Evolutionary conservation across 2,888 invertebrate species (phyloP), one percentile per base, ranked within the genome.

Genomic region (Nycteola revayana): DNA sequence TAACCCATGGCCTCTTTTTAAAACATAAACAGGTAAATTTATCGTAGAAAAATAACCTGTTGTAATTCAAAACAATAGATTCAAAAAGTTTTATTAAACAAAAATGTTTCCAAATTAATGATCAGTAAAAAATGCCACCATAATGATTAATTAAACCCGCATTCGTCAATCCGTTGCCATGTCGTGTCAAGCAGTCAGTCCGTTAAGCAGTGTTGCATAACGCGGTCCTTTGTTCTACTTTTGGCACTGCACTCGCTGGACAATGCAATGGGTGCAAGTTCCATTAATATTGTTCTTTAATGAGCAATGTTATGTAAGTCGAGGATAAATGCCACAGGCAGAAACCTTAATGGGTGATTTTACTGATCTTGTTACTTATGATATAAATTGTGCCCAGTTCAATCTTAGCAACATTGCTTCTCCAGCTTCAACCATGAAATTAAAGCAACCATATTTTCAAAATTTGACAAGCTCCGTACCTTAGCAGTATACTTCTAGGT

Each of bases 21-120:
- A n/a, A n/a, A n/a, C n/a, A n/a, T n/a, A n/a, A n/a, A n/a, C n/a
- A n/a, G n/a, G n/a, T n/a, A n/a, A n/a, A n/a, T n/a, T n/a, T n/a
- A n/a, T n/a, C n/a, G n/a, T n/a, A n/a, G n/a, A n/a, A n/a, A n/a
- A n/a, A n/a, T n/a, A n/a, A n/a, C 30, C 38, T 52, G 40, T 50
- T 48, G 44, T 42, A 44, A 33, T 42, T 28, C 14, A 27, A 56
- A 10, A 48, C 48, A 54, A 54, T 42, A 31, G 36, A 25, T 24
- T 27, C 9, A 21, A 27, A 18, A 8, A 27, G 40, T 41, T 56
- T 57, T 45, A 45, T 52, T 24, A 18, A 18, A 6, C 22, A 18
- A 4, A 14, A 56, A 58, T 64, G 60, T 62, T 50, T 41, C 39
- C 32, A 48, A 54, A 60, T 59, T 54, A 53, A 59, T 56, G 50